These are phyloP conservation scores for Amphiprion clarkii DNA, from an alignment of 2,797 vertebrate genomes.

Conservation along the genomic window DNA sequence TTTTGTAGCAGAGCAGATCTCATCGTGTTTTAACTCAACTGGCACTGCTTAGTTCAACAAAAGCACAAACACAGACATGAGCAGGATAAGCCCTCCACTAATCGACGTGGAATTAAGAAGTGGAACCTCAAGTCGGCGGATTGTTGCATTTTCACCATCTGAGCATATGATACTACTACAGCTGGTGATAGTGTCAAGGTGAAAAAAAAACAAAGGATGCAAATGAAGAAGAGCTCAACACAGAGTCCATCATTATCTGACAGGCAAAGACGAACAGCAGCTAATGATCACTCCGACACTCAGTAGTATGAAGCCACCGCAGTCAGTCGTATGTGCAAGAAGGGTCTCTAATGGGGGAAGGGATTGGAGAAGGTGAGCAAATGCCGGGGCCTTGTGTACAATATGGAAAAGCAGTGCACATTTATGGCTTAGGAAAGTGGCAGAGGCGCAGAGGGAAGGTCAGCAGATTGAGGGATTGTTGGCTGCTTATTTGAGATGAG, in stretches of 20 bases:
- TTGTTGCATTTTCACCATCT: conserved; percentile 20
- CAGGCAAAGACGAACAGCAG: conserved; percentile 44
- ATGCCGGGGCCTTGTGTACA: conserved; percentile 27
- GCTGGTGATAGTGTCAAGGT: conserved; percentile 21
- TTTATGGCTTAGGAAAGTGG: conserved; percentile 56
- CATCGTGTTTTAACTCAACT: conserved; percentile 39
- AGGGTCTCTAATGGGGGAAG: conserved; percentile 31
- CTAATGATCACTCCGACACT: conserved; percentile 56
- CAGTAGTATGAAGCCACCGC: conserved; percentile 49
- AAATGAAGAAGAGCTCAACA: conserved; percentile 61
- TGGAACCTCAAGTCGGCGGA: conserved; percentile 5
- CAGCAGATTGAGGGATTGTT: conserved; percentile 62
- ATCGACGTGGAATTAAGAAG: conserved; percentile 9
- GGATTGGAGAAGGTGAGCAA: neutral
- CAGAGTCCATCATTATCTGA: conserved; percentile 62
- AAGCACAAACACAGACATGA: conserved; percentile 12
- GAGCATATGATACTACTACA: conserved; percentile 14
- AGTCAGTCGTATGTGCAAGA: conserved; percentile 33
- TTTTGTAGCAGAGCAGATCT: conserved; percentile 49
- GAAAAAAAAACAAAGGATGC: conserved; percentile 39
- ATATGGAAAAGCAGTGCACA: conserved; percentile 40
- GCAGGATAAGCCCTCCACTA: conserved; percentile 13
- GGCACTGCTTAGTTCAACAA: conserved; percentile 11
- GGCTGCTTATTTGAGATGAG: conserved; percentile 63
- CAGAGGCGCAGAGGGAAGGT: conserved; percentile 54